phyloP scores from a whole-genome alignment of 2,113 vertebrate genomes.

The Dicrurus megarhynchus region DNA sequence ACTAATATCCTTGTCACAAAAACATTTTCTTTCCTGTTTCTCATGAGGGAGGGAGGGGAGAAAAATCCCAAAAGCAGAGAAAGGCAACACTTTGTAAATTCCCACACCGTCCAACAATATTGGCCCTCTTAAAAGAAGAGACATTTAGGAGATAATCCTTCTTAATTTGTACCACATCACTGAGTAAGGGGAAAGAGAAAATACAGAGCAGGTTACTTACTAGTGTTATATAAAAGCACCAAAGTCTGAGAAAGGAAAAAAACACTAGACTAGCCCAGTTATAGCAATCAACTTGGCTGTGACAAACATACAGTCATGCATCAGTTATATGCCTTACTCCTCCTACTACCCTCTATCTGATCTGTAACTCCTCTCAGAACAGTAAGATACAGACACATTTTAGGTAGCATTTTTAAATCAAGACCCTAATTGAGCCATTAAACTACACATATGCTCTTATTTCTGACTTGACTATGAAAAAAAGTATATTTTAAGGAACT shows the following conservation, averaged over 20 bases:
- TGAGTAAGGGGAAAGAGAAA: not conserved
- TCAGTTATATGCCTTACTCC: not conserved
- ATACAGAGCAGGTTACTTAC: not conserved
- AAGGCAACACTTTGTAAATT: not conserved
- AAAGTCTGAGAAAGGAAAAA: not conserved
- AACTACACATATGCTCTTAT: not conserved
- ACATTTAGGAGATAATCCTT: not conserved
- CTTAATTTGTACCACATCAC: constrained; percentile 11
- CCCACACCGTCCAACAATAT: not conserved
- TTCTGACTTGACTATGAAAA: not conserved
- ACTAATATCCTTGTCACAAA: not conserved
- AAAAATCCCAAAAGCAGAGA: not conserved
- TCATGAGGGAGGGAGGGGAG: not conserved
- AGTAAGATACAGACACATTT: not conserved
- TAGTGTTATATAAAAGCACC: not conserved
- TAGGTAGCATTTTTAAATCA: not conserved
- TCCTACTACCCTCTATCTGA: not conserved
- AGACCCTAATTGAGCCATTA: not conserved
- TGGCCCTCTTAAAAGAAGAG: not conserved
- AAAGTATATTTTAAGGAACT: not conserved
- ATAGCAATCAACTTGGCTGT: not conserved
- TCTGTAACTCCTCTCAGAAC: not conserved
- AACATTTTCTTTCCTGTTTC: not conserved
- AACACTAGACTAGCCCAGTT: not conserved
- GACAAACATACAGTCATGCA: not conserved